A percentile compares a stretch with the other conserved stretches of the same genome.
phyloP scores from a whole-genome alignment of 2,888 invertebrate genomes.

The Deilephila porcellus region DNA sequence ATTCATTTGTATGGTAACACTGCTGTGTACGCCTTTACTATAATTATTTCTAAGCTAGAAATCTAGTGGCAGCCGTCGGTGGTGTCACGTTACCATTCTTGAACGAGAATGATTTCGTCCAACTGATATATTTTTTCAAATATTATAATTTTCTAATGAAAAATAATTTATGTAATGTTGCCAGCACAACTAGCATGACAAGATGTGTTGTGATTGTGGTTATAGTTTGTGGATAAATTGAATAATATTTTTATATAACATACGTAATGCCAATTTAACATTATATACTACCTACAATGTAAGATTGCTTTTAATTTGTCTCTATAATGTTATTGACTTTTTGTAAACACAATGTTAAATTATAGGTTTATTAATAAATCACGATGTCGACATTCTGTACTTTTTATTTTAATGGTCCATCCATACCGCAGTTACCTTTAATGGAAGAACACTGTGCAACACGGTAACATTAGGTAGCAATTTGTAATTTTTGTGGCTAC shows the following conservation, averaged over 20 bases:
- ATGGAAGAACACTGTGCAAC: too few relatives aligned
- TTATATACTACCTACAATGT: not conserved
- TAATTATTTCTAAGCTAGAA: conserved; percentile 54
- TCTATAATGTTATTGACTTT: not conserved
- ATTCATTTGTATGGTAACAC: conserved; percentile 39
- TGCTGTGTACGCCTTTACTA: conserved; percentile 40
- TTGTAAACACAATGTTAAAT: not conserved
- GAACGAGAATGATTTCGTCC: conserved; percentile 34
- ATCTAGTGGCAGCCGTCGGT: conserved; percentile 79
- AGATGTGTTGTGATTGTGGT: not conserved
- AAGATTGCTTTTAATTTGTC: not conserved
- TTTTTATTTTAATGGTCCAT: not conserved
- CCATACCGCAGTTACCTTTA: too few relatives aligned
- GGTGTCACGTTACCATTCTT: conserved; percentile 80
- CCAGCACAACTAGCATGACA: not conserved
- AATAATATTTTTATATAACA: not conserved
- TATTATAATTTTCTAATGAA: not conserved
- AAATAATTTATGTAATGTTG: conserved; percentile 3
- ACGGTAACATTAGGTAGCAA: too few relatives aligned
- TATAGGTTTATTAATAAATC: conserved; percentile 4
- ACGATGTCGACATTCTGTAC: not conserved
- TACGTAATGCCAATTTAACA: not conserved
- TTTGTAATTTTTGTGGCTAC: too few relatives aligned
- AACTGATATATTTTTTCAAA: conserved; percentile 10
- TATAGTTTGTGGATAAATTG: conserved; percentile 1